Conservation (phyloP, 1,140 invertebrate genomes). For the Nephila pilipes region DNA sequence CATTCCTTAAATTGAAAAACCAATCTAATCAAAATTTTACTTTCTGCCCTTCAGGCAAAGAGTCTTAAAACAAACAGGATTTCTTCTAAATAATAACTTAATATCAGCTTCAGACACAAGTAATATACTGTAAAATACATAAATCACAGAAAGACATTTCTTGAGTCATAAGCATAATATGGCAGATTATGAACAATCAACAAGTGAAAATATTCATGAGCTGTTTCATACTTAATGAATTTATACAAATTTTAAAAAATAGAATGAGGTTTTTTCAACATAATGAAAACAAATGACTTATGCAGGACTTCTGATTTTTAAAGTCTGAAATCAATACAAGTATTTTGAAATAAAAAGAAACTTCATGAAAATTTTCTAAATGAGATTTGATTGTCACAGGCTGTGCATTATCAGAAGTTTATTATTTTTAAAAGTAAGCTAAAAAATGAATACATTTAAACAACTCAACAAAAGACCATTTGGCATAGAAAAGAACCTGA, state of each 20-base stretch:
- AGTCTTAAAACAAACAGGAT: background rate
- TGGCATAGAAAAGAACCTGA: conserved; percentile 71
- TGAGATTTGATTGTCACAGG: conserved; percentile 51
- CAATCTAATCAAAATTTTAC: background rate
- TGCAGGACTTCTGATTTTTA: background rate
- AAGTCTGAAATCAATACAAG: background rate
- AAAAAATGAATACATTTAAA: conserved; percentile 59
- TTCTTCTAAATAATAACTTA: conserved; percentile 26
- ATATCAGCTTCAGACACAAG: conserved; percentile 20
- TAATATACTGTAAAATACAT: conserved; percentile 35
- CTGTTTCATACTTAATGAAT: background rate
- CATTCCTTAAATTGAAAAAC: conserved; percentile 20
- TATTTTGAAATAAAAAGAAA: background rate
- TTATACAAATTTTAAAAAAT: conserved; percentile 20
- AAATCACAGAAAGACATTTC: conserved; percentile 48
- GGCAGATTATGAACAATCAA: background rate
- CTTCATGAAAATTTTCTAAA: conserved; percentile 2
- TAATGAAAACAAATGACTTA: background rate
- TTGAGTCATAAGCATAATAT: conserved; percentile 24
- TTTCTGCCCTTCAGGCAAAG: background rate
- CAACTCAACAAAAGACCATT: conserved; percentile 52
- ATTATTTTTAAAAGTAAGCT: background rate
- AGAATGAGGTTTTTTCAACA: background rate
- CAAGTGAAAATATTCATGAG: background rate
- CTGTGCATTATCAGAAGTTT: conserved; percentile 24